These are phyloP conservation scores for Leptopilina syphax DNA, from an alignment of 2,888 invertebrate species.

Conservation along the genomic window DNA sequence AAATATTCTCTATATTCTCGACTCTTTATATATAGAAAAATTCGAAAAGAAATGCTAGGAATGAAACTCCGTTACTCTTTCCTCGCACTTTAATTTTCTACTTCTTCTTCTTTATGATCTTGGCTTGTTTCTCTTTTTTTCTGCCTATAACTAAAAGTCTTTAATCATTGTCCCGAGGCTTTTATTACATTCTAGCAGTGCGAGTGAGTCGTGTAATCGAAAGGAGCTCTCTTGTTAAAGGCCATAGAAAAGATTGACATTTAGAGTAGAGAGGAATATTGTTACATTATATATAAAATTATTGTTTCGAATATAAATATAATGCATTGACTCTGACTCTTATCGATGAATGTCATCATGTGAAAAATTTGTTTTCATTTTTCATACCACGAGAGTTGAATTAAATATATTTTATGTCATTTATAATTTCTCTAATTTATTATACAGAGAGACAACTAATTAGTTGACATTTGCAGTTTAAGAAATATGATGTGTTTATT, in stretches of 20 bases:
- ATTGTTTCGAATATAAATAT: not conserved
- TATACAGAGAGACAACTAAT: too few species aligned
- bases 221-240: slow-evolving; percentile 8
- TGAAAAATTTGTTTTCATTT: not conserved
- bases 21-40: too few species aligned
- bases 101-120: not conserved
- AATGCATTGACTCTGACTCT: not conserved
- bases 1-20: too few species aligned
- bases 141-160: not conserved
- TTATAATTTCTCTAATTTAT: not conserved
- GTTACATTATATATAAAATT: not conserved
- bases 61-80: not conserved
- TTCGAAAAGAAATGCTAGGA: too few species aligned
- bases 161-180: slow-evolving; percentile 10
- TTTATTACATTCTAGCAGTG: slow-evolving; percentile 12
- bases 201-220: slow-evolving; percentile 22
- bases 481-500: not conserved
- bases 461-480: not conserved
- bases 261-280: slow-evolving; percentile 34
- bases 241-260: slow-evolving; percentile 29
- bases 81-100: not conserved
- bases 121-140: not conserved
- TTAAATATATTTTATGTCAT: not conserved
- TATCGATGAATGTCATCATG: slow-evolving; percentile 18
- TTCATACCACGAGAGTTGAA: not conserved